phyloP scores from a whole-genome alignment of 2,113 vertebrate genomes.

The Clarias macrocephalus region DNA sequence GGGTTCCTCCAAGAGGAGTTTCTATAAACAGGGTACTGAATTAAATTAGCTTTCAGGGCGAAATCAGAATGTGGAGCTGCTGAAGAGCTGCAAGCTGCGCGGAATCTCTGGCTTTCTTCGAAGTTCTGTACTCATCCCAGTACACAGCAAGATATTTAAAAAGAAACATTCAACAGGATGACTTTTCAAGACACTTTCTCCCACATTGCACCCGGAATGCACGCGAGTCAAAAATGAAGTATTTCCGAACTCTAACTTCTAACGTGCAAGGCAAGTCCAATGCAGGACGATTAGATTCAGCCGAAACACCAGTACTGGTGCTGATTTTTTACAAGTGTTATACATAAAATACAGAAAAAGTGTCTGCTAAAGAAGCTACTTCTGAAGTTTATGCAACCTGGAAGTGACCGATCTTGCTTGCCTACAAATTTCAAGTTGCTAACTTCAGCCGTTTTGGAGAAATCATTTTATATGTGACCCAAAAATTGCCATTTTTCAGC shows the following conservation, averaged over 20 bases:
- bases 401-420: too few species aligned
- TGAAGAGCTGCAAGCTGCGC: background rate
- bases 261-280: background rate
- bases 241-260: background rate
- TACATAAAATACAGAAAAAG: too few species aligned
- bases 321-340: too few species aligned
- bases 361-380: too few species aligned
- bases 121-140: background rate
- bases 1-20: slow-evolving; percentile 2
- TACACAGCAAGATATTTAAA: background rate
- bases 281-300: background rate
- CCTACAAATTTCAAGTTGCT: too few species aligned
- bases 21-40: slow-evolving; percentile 3
- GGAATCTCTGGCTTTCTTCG: background rate
- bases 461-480: too few species aligned
- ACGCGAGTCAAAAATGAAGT: background rate
- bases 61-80: background rate
- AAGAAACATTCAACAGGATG: background rate
- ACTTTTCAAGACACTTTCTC: background rate
- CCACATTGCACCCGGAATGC: background rate
- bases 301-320: too few species aligned
- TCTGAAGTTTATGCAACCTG: too few species aligned
- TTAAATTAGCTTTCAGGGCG: background rate
- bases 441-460: too few species aligned
- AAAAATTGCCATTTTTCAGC: too few species aligned